phyloP scores from a whole-genome alignment of 1,140 invertebrate genomes.

The Melitaea cinxia region DNA sequence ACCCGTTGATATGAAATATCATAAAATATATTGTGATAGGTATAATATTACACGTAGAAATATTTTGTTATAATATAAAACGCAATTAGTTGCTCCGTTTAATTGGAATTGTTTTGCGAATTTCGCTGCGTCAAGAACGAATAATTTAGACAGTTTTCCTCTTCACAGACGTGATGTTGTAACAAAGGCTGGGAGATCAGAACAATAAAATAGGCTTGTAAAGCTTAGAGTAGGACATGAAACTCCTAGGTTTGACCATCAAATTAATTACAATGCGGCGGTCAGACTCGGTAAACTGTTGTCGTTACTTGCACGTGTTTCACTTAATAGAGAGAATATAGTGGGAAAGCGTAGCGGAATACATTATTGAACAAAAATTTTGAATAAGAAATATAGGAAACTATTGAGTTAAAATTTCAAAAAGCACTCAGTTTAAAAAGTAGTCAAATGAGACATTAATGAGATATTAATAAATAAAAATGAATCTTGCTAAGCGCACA shows the following conservation, averaged over 20 bases:
- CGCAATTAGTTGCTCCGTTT: neutral
- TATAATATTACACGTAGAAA: neutral
- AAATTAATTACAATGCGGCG: constrained; percentile 70
- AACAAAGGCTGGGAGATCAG: constrained; percentile 13
- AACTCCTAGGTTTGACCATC: constrained; percentile 49
- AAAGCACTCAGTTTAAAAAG: no score
- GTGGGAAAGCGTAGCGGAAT: constrained; percentile 33
- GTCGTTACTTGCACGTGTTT: constrained; percentile 72
- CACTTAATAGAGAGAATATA: constrained; percentile 25
- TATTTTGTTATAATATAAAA: neutral
- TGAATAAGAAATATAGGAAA: no score
- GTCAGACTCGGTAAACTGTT: constrained; percentile 55
- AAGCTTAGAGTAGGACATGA: constrained; percentile 31
- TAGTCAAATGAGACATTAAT: no score
- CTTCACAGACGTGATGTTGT: constrained; percentile 2
- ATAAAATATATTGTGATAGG: constrained; percentile 2
- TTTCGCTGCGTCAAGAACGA: neutral
- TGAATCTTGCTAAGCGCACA: no score
- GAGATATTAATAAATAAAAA: no score
- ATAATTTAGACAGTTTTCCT: neutral
- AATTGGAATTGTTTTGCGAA: neutral
- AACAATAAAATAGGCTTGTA: constrained; percentile 32
- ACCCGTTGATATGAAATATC: constrained; percentile 1
- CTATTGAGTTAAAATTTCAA: no score
- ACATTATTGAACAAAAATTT: no score